A percentile compares a stretch with the other conserved stretches of the same genome.
These are phyloP conservation scores for Trogon surrucura DNA, from an alignment of 2,113 vertebrate genomes.

Conservation along the genomic window DNA sequence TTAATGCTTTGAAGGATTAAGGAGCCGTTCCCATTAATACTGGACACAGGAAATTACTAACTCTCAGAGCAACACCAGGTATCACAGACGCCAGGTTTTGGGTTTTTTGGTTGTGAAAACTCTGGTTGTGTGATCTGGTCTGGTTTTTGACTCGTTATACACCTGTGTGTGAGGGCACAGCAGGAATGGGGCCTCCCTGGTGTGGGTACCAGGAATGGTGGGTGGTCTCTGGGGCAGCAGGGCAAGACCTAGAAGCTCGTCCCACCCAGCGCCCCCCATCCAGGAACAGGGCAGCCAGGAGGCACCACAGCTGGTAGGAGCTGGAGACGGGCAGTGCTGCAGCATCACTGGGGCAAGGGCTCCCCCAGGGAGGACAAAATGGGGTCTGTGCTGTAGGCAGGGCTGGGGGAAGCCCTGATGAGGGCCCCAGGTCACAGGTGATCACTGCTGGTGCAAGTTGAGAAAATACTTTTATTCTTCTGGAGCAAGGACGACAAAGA, in stretches of 20 bases:
- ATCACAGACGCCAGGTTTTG: not conserved
- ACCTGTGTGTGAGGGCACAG: not conserved
- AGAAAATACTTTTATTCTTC: not conserved
- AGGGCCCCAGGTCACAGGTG: not conserved
- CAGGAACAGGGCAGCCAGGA: not conserved
- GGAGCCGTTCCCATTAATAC: constrained; percentile 53
- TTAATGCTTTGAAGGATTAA: constrained; percentile 66
- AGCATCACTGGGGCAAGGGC: not conserved
- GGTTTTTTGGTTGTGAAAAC: not conserved
- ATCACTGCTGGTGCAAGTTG: not conserved
- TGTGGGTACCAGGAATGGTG: accelerated
- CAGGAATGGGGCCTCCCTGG: accelerated
- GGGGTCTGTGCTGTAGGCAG: not conserved
- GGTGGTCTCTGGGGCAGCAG: not conserved
- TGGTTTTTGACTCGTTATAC: not conserved
- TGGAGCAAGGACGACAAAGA: not conserved
- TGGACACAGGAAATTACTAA: constrained; percentile 50
- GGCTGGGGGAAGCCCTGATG: accelerated
- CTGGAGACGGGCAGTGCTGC: not conserved
- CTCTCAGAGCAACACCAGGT: constrained; percentile 4
- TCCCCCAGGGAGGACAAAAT: not conserved
- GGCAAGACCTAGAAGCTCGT: not conserved
- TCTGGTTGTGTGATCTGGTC: not conserved
- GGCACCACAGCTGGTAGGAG: accelerated
- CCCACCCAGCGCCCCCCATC: not conserved